phyloP scores from a whole-genome alignment of 2,888 invertebrate species.

The Conus canariensis region DNA sequence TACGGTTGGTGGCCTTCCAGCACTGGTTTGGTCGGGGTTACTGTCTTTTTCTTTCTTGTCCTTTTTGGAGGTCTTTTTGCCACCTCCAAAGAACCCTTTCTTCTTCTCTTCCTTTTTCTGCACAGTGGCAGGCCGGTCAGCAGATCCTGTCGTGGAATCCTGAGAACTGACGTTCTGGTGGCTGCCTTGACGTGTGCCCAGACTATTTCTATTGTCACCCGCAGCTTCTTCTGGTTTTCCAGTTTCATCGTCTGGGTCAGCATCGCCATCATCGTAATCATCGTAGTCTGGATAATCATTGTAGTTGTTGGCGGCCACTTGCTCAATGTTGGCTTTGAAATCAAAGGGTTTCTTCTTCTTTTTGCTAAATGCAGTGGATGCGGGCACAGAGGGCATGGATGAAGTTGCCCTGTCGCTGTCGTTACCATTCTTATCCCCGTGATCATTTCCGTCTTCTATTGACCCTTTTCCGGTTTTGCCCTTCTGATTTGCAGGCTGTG shows the following conservation, averaged over 20 bases:
- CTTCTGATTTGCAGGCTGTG: neutral
- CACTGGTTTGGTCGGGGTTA: neutral
- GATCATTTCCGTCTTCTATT: neutral
- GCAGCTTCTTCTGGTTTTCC: neutral
- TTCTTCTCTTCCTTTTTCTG: constrained; percentile 23
- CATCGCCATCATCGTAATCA: neutral
- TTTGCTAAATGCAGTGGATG: constrained; percentile 10
- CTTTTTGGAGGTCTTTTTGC: neutral
- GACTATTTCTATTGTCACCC: neutral
- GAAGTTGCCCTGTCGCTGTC: too few relatives aligned
- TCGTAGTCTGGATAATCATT: neutral
- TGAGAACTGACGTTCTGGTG: neutral
- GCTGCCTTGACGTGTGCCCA: neutral
- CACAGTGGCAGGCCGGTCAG: neutral
- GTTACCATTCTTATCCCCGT: neutral
- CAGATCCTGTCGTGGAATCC: neutral
- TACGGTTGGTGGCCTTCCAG: neutral
- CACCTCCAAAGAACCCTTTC: neutral
- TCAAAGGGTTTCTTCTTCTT: constrained; percentile 29
- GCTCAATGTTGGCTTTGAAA: constrained; percentile 11
- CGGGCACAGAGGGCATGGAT: neutral
- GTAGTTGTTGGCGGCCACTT: neutral
- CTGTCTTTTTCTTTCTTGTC: neutral
- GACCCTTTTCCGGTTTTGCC: neutral
- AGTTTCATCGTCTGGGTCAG: neutral